Conservation (phyloP, 2,113 vertebrate species). For the Carlito syrichta region DNA sequence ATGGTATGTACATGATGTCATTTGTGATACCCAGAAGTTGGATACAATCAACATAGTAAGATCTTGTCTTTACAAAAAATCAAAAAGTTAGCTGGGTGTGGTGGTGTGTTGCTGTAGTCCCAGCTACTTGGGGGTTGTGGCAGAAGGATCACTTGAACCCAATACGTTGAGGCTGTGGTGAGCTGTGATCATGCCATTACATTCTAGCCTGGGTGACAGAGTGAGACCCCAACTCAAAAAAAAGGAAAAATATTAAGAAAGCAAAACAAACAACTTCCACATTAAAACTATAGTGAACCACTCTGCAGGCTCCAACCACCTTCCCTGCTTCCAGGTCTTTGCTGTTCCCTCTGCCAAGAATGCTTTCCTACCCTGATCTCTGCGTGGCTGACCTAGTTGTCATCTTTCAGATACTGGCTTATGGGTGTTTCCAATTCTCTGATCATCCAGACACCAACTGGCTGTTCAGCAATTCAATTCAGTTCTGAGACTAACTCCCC, state of each 20-base stretch:
- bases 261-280: background rate
- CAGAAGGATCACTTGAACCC: too few species aligned
- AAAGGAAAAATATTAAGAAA: background rate
- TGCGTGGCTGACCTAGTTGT: fast-evolving
- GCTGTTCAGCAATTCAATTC: background rate
- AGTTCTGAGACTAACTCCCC: background rate
- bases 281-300: background rate
- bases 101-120: too few species aligned
- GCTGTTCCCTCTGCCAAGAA: background rate
- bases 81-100: too few species aligned
- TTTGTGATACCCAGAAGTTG: background rate
- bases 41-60: too few species aligned
- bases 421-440: background rate
- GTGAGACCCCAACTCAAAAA: background rate
- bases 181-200: too few species aligned
- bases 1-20: background rate
- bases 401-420: background rate
- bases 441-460: too few species aligned
- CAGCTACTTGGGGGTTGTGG: too few species aligned
- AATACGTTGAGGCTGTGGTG: too few species aligned
- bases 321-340: background rate
- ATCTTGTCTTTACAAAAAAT: too few species aligned
- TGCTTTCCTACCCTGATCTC: background rate
- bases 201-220: too few species aligned
- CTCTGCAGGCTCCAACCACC: fast-evolving